Conservation (phyloP, 2,888 invertebrate species). For the Nudaria mundana region DNA sequence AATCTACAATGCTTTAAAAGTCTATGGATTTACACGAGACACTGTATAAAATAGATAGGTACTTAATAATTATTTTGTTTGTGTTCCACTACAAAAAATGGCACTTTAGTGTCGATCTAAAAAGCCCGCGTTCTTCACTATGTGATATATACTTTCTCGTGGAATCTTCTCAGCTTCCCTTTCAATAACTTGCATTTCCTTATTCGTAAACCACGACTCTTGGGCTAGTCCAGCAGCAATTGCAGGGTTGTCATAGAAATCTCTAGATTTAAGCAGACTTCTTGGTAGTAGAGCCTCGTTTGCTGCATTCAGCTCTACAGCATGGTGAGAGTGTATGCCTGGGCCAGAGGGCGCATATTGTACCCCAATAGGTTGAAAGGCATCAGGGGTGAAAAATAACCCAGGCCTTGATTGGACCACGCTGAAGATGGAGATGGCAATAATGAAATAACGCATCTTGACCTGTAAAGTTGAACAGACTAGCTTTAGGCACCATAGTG, state of each 20-base stretch:
- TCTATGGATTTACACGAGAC: no score
- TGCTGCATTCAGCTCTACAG: conserved; percentile 86
- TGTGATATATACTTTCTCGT: conserved; percentile 86
- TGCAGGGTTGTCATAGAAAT: conserved; percentile 88
- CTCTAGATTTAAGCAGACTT: conserved; percentile 83
- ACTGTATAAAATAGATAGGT: no score
- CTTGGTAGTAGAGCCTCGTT: conserved; percentile 87
- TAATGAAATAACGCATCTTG: conserved; percentile 55
- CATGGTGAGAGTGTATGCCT: conserved; percentile 82
- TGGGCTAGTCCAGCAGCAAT: conserved; percentile 88
- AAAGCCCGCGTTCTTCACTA: conserved; percentile 88
- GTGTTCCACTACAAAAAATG: no score
- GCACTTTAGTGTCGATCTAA: conserved; percentile 62
- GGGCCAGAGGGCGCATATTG: conserved; percentile 69
- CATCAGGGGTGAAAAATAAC: conserved; percentile 66
- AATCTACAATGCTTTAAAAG: no score
- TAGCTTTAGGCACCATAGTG: no score
- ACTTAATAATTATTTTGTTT: no score
- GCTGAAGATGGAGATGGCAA: conserved; percentile 58
- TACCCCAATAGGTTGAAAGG: conserved; percentile 66
- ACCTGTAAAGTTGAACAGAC: conserved; percentile 28
- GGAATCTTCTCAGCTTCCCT: conserved; percentile 91
- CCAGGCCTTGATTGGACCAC: conserved; percentile 70
- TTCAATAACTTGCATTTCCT: conserved; percentile 89
- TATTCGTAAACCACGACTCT: conserved; percentile 89